Evolutionary conservation across 2,797 vertebrate genomes (phyloP).

Genomic region (Sparidentex hasta): DNA sequence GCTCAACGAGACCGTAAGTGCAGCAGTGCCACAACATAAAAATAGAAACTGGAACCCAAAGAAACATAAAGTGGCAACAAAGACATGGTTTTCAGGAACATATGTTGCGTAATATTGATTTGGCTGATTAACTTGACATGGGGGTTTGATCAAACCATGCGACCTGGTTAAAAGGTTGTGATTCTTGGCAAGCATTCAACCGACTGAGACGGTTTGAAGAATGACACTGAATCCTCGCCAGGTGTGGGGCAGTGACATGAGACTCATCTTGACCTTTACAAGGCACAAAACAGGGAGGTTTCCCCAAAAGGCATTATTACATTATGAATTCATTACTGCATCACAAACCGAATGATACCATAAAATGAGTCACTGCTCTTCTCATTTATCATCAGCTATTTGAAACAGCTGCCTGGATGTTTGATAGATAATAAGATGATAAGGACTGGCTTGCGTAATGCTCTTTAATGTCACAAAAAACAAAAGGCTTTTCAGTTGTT

Average conservation of each 20-base stretch:
- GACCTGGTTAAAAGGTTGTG: background rate
- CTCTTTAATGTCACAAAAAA: background rate
- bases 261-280: slow-evolving; percentile 26
- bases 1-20: too few species aligned
- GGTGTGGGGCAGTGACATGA: background rate
- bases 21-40: too few species aligned
- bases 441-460: slow-evolving; percentile 3
- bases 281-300: background rate
- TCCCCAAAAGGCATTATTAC: background rate
- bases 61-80: too few species aligned
- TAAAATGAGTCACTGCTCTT: slow-evolving; percentile 20
- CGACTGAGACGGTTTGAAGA: background rate
- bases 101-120: too few species aligned
- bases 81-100: too few species aligned
- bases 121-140: too few species aligned
- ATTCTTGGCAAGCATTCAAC: background rate
- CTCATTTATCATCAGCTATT: background rate
- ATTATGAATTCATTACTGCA: slow-evolving; percentile 36
- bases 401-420: slow-evolving; percentile 22
- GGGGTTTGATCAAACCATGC: background rate
- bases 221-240: background rate
- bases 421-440: background rate
- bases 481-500: background rate
- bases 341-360: background rate
- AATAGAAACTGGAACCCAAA: too few species aligned